Percentiles rank a stretch among this genome's conserved stretches.
Conservation (phyloP, 2,888 invertebrate species). For the Hedya salicella region DNA sequence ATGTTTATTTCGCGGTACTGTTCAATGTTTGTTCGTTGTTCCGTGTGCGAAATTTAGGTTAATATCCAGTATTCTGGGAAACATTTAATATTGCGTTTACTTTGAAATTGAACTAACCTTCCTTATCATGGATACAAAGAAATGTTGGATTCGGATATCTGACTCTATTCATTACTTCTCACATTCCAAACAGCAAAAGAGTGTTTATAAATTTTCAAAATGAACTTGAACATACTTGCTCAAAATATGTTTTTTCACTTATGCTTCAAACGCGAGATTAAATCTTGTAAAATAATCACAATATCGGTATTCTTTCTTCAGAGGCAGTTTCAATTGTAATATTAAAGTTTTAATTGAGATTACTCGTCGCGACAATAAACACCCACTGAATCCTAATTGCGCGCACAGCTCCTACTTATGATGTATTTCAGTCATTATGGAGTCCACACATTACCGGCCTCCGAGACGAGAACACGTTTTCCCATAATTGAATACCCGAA, state of each 20-base stretch:
- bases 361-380: constrained; percentile 11
- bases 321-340: neutral
- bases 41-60: neutral
- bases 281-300: too few relatives aligned
- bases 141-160: too few relatives aligned
- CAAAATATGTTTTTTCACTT: too few relatives aligned
- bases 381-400: constrained; percentile 38
- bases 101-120: neutral
- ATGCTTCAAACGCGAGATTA: too few relatives aligned
- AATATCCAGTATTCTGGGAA: constrained; percentile 3
- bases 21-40: constrained; percentile 21
- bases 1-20: constrained; percentile 11
- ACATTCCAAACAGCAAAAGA: too few relatives aligned
- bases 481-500: constrained; percentile 64
- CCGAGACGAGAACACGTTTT: constrained; percentile 58
- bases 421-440: constrained; percentile 67
- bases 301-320: neutral
- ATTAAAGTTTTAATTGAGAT: constrained; percentile 3
- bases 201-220: too few relatives aligned
- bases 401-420: constrained; percentile 52
- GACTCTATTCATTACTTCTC: too few relatives aligned
- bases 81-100: neutral
- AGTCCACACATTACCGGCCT: constrained; percentile 67
- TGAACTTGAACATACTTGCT: too few relatives aligned
- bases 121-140: too few relatives aligned